Evolutionary conservation across 2,888 invertebrate species (phyloP), one percentile per base, ranked within the genome.

Genomic region (Pherbina coryleti): DNA sequence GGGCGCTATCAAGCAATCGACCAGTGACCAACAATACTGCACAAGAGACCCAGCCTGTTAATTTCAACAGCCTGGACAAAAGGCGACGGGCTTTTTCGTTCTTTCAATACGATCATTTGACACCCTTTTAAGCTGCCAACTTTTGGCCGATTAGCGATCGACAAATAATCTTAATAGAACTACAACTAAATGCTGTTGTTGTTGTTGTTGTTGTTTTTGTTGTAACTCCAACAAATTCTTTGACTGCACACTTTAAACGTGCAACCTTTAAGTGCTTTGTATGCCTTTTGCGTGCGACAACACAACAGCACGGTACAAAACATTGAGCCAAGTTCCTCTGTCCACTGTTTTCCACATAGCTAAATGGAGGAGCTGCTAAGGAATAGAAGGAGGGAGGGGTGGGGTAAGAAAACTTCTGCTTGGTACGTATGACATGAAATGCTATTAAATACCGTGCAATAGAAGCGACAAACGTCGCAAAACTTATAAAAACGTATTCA

Each of bases 101-200:
- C 55, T 22, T 9, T n/a, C 11, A 14, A 44, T 11, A 22, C 57
- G 25, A 60, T 60, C 57, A 25, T 60, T 60, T 25, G 57, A 60
- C 57, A 19, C 57, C 57, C 57, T 60, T 60, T 28, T 22, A 19
- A 3, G 19, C 57, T 9, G 22, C 57, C 9, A 19, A 60, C 57
- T 22, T 22, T 60, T 8, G 4, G 57, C 3, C 57, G n/a, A 28
- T 60, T 22, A 44, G 28, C 19, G 9, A 60, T 25, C 57, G 57
- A 60, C 57, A 60, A 60, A 60, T 60, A 60, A 60, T 60, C 57
- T 60, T 22, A 60, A 60, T 60, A 28, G 9, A 25, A 60, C 28
- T 60, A 60, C 57, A 60, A 60, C 28, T 60, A 60, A 57, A 19
- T 44, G 44, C 14, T 1, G 2, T 2, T 44, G 44, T 14, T 11